phyloP scores from a whole-genome alignment of 2,113 vertebrate species.

The Campylomormyrus tamandua region DNA sequence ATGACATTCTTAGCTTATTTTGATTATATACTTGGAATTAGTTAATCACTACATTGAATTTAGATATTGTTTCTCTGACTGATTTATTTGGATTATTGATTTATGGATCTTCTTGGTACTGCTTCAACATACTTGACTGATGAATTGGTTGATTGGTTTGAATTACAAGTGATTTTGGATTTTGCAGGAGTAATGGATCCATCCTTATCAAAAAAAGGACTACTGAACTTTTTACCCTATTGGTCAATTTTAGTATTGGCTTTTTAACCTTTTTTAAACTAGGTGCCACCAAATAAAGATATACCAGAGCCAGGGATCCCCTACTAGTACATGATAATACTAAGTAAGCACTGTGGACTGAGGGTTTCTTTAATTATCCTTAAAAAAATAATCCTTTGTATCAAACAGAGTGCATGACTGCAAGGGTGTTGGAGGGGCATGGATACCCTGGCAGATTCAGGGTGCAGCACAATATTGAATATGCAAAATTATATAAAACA shows the following conservation, averaged over 20 bases:
- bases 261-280: not conserved
- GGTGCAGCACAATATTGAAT: not conserved
- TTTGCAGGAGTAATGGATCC: not conserved
- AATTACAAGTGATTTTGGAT: not conserved
- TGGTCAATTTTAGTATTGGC: not conserved
- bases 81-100: not conserved
- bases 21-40: not conserved
- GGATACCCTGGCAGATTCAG: not conserved
- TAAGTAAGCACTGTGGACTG: not conserved
- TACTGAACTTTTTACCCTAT: not conserved
- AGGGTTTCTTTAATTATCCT: not conserved
- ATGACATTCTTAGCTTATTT: not conserved
- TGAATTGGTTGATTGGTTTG: not conserved
- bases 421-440: not conserved
- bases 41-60: not conserved
- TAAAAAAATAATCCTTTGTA: not conserved
- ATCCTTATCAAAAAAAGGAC: not conserved
- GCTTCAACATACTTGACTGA: not conserved
- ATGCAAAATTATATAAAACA: not conserved
- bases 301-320: not conserved
- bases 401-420: not conserved
- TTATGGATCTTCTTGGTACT: not conserved
- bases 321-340: not conserved
- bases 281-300: not conserved
- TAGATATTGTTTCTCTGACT: not conserved